These are phyloP conservation scores for Channa argus DNA, from an alignment of 2,113 vertebrate genomes.

Conservation along the genomic window DNA sequence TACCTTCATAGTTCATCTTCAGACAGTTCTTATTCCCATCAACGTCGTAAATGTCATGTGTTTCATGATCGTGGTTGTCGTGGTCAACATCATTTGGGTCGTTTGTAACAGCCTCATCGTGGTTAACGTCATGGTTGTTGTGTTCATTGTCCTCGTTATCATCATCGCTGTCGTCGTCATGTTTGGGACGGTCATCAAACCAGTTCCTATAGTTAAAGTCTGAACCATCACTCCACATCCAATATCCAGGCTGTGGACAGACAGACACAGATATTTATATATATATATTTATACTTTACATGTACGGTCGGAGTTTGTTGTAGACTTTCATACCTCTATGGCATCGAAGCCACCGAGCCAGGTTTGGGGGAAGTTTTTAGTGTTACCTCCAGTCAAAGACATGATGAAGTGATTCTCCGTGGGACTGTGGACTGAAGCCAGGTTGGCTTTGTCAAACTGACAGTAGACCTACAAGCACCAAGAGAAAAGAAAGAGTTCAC, in stretches of 20 bases:
- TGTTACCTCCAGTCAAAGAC: slow-evolving; percentile 28
- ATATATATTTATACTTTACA: no score
- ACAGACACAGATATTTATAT: neutral
- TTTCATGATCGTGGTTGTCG: no score
- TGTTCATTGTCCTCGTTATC: no score
- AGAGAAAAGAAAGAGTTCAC: neutral
- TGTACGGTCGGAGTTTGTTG: no score
- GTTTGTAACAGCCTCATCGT: no score
- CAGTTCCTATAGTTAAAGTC: slow-evolving; percentile 30
- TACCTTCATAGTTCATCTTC: slow-evolving; percentile 36
- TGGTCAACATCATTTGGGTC: no score
- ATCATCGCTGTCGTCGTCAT: no score
- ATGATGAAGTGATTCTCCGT: slow-evolving; percentile 38
- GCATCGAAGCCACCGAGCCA: slow-evolving; percentile 51
- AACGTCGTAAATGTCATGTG: no score
- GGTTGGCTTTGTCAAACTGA: slow-evolving; percentile 37
- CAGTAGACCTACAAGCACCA: slow-evolving; percentile 42
- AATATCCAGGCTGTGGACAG: neutral
- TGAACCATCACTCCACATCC: slow-evolving; percentile 65
- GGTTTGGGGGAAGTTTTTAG: slow-evolving; percentile 4
- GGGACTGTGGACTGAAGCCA: slow-evolving; percentile 40
- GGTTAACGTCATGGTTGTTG: no score
- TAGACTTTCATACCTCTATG: neutral
- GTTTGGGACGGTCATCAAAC: accelerated
- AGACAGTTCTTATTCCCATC: neutral